Percentiles rank a stretch among this genome's conserved stretches.
Conservation (phyloP, 2,797 vertebrate genomes). For the Naso thynnoides region DNA sequence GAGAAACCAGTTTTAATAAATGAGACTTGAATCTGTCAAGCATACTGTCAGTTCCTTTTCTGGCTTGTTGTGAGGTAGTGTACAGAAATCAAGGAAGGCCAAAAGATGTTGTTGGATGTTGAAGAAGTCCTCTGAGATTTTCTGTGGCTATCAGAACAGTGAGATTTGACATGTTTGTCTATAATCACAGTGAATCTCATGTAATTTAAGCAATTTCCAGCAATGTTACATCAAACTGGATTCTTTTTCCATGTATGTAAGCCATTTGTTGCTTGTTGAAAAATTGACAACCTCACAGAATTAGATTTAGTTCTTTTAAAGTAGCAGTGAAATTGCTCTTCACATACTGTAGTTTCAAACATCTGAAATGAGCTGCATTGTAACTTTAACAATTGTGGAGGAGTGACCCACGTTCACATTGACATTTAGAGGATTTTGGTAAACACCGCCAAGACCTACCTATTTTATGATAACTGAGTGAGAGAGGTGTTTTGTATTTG, state of each 20-base stretch:
- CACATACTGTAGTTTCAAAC: constrained; percentile 42
- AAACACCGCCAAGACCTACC: constrained; percentile 50
- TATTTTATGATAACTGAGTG: constrained; percentile 77
- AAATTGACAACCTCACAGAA: constrained; percentile 43
- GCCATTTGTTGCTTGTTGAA: constrained; percentile 53
- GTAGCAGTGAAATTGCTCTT: constrained; percentile 60
- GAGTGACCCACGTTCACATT: constrained; percentile 19
- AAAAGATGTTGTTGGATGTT: not conserved
- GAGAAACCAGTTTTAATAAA: constrained; percentile 73
- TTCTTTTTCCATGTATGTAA: constrained; percentile 16
- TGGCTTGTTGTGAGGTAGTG: constrained; percentile 15
- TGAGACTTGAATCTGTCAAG: constrained; percentile 70
- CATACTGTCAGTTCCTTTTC: constrained; percentile 41
- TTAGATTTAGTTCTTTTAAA: constrained; percentile 49
- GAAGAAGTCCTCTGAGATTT: constrained; percentile 10
- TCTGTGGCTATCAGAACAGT: constrained; percentile 37
- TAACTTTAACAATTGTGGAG: constrained; percentile 36
- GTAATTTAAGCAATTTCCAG: constrained; percentile 20
- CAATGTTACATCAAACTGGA: constrained; percentile 49
- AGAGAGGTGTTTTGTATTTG: constrained; percentile 81
- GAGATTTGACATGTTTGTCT: constrained; percentile 16
- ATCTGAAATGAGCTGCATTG: constrained; percentile 37
- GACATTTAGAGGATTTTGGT: constrained; percentile 36
- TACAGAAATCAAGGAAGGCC: constrained; percentile 13
- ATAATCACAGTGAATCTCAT: constrained; percentile 28